Evolutionary conservation across 1,140 invertebrate species (phyloP).

Genomic region (Caerostris extrusa): DNA sequence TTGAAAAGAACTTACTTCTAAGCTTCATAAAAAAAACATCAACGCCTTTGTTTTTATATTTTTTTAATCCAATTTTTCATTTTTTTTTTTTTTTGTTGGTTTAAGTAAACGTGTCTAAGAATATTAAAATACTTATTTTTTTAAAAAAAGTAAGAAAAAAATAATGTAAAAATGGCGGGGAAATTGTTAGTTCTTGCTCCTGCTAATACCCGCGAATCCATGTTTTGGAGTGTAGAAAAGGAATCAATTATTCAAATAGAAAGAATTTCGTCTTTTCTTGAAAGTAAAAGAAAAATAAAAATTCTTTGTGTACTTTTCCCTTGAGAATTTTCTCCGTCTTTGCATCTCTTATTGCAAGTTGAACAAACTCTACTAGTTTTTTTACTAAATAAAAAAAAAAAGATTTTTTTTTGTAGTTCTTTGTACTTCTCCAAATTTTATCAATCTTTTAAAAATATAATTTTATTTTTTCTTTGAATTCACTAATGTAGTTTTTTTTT

Average conservation of each 20-base stretch:
- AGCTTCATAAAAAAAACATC: neutral
- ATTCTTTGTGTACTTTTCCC: neutral
- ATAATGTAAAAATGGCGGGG: neutral
- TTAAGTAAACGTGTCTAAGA: neutral
- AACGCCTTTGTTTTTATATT: neutral
- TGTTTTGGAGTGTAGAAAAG: neutral
- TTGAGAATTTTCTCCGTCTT: neutral
- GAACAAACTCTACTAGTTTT: neutral
- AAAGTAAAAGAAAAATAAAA: neutral
- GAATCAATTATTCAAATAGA: constrained; percentile 44
- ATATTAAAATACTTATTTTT: neutral
- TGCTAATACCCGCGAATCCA: neutral
- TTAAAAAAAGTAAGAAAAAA: neutral
- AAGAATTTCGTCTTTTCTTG: neutral
- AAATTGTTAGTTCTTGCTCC: constrained; percentile 10
- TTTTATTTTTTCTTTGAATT: too few species aligned
- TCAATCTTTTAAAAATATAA: too few species aligned
- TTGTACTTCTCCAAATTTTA: too few species aligned
- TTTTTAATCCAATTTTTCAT: neutral
- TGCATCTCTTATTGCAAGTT: neutral
- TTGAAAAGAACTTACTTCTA: too few species aligned
- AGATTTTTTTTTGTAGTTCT: too few species aligned
- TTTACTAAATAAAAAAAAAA: neutral
- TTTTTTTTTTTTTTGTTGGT: neutral
- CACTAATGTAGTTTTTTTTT: too few species aligned